Evolutionary conservation across 2,888 invertebrate species (phyloP), one percentile per base, ranked within the genome.

Genomic region (Pristionchus japonicus): DNA sequence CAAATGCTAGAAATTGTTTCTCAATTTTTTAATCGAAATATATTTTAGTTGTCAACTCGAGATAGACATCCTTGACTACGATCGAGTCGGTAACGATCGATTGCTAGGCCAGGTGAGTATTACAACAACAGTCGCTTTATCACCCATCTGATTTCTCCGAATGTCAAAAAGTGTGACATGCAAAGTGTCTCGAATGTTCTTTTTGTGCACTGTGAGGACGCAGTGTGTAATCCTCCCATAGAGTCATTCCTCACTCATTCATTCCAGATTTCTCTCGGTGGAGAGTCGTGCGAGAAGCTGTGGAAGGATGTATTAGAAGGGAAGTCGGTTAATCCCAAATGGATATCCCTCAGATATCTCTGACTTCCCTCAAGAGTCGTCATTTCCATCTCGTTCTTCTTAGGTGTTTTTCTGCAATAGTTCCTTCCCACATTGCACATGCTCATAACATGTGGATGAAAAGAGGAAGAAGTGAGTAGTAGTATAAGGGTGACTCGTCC

Each of bases 21-120:
- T 31, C 31, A 6, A 23, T 34, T n/a, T 37, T 9, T 37, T 6
- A 13, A 15, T 23, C 23, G 43, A 77, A 43, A 3, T 17, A 4
- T 23, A 23, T 88, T 88, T 49, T 49, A 91, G 91, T 57, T 91
- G 91, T 49, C 90, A 91, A 49, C 80, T 91, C n/a, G 90, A 91
- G 74, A 88, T 91, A n/a, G 83, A 87, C 47, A 70, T 91, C 57
- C 64, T 91, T 15, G 90, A 89, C 86, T 88, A 90, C 61, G 91
- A 91, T 82, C 80, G 90, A 34, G 89, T 90, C 40, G 89, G 89
- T 9, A 87, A 89, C 27, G 67, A 87, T 70, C 64, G 61, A 64
- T 52, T 86, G 61, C 43, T 86, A 9, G 89, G 87, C 4, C 88
- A 89, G 88, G 87, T 87, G 23, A 70, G 9, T 27, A 11, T 17